Evolutionary conservation across 2,113 vertebrate genomes (phyloP).

Genomic region (Rafetus swinhoei): DNA sequence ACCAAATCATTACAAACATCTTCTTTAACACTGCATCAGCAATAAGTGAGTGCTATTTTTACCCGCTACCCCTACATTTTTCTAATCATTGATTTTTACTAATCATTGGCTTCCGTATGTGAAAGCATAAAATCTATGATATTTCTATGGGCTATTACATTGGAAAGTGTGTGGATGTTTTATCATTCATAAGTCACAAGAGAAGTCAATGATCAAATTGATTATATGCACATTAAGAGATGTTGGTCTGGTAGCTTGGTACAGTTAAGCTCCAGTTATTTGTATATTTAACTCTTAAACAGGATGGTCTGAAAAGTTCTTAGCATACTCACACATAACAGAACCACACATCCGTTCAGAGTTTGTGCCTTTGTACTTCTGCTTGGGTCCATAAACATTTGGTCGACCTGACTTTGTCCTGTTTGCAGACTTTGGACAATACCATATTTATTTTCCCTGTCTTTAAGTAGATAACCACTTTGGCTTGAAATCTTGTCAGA

Average conservation of each 20-base stretch:
- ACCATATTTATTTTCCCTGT: background rate
- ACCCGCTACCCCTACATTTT: conserved; percentile 21
- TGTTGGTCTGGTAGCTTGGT: background rate
- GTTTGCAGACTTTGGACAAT: background rate
- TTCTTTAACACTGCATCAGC: conserved; percentile 31
- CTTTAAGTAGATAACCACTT: background rate
- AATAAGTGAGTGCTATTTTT: conserved; percentile 26
- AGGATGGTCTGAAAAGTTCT: background rate
- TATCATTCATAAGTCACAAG: too few relatives aligned
- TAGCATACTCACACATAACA: conserved; percentile 8
- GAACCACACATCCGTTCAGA: background rate
- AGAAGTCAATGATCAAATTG: too few relatives aligned
- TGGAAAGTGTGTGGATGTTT: background rate
- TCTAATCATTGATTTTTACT: conserved; percentile 1
- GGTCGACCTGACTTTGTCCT: too few relatives aligned
- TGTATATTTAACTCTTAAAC: background rate
- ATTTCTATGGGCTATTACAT: background rate
- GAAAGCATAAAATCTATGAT: background rate
- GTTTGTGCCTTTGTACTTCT: background rate
- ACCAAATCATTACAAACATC: background rate
- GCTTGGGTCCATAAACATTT: background rate
- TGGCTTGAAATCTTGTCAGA: background rate
- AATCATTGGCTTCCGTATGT: conserved; percentile 30
- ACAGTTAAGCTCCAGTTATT: background rate
- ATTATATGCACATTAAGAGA: too few relatives aligned